Base-by-base conservation (phyloP, 2,113 vertebrate species). In the Hippocampus mohnikei region DNA sequence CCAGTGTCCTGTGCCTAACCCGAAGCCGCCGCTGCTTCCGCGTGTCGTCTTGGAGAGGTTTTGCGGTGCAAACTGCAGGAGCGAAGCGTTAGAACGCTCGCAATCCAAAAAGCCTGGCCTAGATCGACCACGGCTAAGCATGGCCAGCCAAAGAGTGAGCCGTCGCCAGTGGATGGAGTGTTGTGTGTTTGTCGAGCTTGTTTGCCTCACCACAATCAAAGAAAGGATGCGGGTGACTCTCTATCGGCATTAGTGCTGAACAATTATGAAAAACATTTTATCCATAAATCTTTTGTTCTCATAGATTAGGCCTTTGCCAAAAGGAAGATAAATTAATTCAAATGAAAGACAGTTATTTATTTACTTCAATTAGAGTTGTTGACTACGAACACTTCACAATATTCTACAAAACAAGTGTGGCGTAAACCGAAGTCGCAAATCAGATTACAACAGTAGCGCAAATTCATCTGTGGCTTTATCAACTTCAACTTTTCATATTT, bases 41-140 rank as follows among this genome's bases (percentile, higher is more conserved):
- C 71, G 0, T 67, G 73, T 71, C 78, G 86, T 76, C 81, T 70
- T 76, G 63, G 70, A 73, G 81, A 85, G 74, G 78, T 23, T 67
- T 75, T 90, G 88, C 59, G 88, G 87, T 87, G 0, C 73, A 62
- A 76, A 72, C 82, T 81, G 70, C 71, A 85, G 80, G 71, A 88
- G 76, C 70, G 52, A 70, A 72, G 72, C 74, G 84, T 85, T 75
- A 81, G 55, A 77, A 83, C 71, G 11, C 80, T 78, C 77, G 81
- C 74, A 72, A 85, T 87, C 84, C 63, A 84, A 86, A 85, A 75
- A 84, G 83, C 77, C 67, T 83, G 82, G 84, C 83, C 83, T 85
- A 83, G 81, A 73, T 80, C 78, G 75, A 75, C 68, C 58, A 48
- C 59, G 69, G 65, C 75, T 74, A 41, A 71, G 74, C 66, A 67